phyloP scores from a whole-genome alignment of 1,140 invertebrate species.

The Drosophila teissieri region DNA sequence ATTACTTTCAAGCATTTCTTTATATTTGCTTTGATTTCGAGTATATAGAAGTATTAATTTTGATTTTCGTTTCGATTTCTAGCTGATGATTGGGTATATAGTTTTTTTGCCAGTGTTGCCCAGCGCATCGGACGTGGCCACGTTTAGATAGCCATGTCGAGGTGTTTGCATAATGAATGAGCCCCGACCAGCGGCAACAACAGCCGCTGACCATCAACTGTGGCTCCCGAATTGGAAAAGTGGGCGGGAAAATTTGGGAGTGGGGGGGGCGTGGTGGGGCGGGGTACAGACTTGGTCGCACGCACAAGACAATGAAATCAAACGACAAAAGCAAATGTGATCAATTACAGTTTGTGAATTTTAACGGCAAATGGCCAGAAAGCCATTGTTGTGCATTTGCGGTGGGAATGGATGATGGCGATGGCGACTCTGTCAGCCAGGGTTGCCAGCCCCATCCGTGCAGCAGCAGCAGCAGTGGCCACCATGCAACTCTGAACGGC shows the following conservation, averaged over 20 bases:
- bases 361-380: slow-evolving; percentile 48
- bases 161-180: slow-evolving; percentile 82
- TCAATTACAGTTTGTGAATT: slow-evolving; percentile 79
- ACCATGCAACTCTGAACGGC: neutral
- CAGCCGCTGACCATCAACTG: slow-evolving; percentile 56
- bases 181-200: slow-evolving; percentile 37
- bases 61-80: too few species aligned
- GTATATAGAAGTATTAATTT: too few species aligned
- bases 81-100: too few species aligned
- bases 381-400: slow-evolving; percentile 67
- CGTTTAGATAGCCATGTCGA: slow-evolving; percentile 65
- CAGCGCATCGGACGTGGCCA: slow-evolving; percentile 35
- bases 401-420: slow-evolving; percentile 6
- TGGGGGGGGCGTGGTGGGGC: neutral
- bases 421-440: slow-evolving; percentile 3
- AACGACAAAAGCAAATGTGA: slow-evolving; percentile 77
- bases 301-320: slow-evolving; percentile 78
- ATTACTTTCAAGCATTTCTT: too few species aligned
- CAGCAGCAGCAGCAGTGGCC: slow-evolving; percentile 14
- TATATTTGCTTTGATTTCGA: too few species aligned
- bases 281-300: slow-evolving; percentile 15
- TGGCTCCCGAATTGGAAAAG: slow-evolving; percentile 52
- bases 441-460: slow-evolving; percentile 4
- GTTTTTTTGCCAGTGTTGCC: slow-evolving; percentile 3
- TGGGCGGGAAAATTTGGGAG: slow-evolving; percentile 16